phyloP scores from a whole-genome alignment of 2,888 invertebrate species.

The Harpalus rubripes region DNA sequence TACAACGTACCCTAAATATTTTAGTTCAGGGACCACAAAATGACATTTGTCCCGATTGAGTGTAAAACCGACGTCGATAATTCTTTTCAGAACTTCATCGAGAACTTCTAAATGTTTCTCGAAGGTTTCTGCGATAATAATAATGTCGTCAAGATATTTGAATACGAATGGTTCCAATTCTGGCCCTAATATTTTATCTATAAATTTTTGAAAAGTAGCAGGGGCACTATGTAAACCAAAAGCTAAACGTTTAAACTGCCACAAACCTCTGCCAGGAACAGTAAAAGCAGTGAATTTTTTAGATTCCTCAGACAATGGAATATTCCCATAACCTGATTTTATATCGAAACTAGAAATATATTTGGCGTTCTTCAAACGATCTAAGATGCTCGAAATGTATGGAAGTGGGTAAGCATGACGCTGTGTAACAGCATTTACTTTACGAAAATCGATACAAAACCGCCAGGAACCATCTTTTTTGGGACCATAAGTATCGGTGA shows the following conservation, averaged over 20 bases:
- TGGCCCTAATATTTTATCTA: slow-evolving; percentile 15
- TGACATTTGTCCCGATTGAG: too few relatives aligned
- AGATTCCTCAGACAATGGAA: not conserved
- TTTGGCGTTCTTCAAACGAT: not conserved
- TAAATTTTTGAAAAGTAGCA: not conserved
- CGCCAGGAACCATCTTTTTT: too few relatives aligned
- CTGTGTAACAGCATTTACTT: not conserved
- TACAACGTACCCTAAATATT: not conserved
- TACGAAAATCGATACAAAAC: too few relatives aligned
- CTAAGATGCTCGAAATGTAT: slow-evolving; percentile 14
- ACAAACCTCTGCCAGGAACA: too few relatives aligned
- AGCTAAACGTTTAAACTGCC: too few relatives aligned
- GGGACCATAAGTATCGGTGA: too few relatives aligned
- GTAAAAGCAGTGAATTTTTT: too few relatives aligned
- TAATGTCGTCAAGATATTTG: slow-evolving; percentile 10
- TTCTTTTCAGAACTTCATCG: not conserved
- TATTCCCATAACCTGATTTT: slow-evolving; percentile 23
- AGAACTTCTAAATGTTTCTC: not conserved
- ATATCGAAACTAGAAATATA: not conserved
- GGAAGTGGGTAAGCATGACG: not conserved
- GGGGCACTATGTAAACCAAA: too few relatives aligned
- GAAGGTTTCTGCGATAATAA: not conserved
- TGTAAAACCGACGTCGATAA: not conserved
- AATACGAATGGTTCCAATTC: not conserved
- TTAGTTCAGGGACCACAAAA: not conserved